Base-by-base conservation (phyloP, 2,797 vertebrate genomes). In the Mus caroli region DNA sequence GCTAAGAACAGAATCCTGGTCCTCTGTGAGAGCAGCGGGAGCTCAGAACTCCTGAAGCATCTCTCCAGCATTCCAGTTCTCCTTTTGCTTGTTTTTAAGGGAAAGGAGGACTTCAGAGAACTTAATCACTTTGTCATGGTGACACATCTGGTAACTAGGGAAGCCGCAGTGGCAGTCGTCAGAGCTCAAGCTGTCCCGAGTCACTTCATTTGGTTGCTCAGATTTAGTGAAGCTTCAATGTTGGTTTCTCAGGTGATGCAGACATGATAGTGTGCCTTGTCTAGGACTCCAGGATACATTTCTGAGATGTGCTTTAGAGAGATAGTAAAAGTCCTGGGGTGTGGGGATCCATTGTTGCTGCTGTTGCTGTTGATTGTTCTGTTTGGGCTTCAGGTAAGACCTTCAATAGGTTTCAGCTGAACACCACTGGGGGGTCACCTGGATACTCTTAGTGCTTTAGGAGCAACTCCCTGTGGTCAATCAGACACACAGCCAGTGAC, bases 301-400 rank as follows among this genome's bases (percentile, higher is more conserved):
- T 83, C 37, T 75, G 22, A 76, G 85, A 62, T 34, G 2, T 14
- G 14, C 22, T 95, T 28, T 94, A 75, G 22, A 73, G 88, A 73
- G 92, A 91, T 50, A 73, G 6, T 64, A 43, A 58, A 79, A 80
- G 26, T 52, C 64, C 9, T 14, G 37, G 62, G 64, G 31, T 56
- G 50, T 50, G 1, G 28, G 28, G 34, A 2, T 69, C 34, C 34
- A 34, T 17, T 3, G 34, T 43, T 69, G 43, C 31, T 28, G 52
- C 31, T 28, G 52, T 85, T 46, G 46, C 28, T 28, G 52, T 85
- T 75, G 22, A 40, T 46, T 40, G 3, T 79, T 90, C 62, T 91
- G 71, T 85, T 94, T 80, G 94, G 79, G 91, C 43, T 87, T 91
- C n/a, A 83, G 73, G n/a, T 92, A n/a, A 88, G 58, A 62, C 73